phyloP scores from a whole-genome alignment of 1,140 invertebrate genomes.

The Atta colombica region DNA sequence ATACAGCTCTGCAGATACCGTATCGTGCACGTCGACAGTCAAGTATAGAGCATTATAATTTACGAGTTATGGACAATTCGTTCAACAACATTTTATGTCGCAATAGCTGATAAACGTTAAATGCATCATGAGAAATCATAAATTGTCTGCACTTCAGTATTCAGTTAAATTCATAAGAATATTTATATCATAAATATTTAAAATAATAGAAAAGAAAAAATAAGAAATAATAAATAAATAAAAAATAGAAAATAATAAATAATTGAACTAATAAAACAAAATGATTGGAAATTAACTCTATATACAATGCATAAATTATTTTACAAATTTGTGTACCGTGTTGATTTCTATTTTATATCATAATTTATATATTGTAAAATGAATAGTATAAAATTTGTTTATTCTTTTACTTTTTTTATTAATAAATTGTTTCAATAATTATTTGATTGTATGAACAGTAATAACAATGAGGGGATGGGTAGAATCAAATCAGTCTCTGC shows the following conservation, averaged over 20 bases:
- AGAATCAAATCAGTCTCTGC: too few species aligned
- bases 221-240: too few species aligned
- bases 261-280: too few species aligned
- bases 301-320: too few species aligned
- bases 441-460: neutral
- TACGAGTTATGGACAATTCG: slow-evolving; percentile 32
- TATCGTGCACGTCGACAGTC: neutral
- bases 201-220: too few species aligned
- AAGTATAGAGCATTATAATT: neutral
- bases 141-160: neutral
- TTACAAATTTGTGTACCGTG: too few species aligned
- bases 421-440: too few species aligned
- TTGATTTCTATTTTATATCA: too few species aligned
- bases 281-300: too few species aligned
- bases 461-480: too few species aligned
- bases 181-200: neutral
- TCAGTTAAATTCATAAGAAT: neutral
- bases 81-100: slow-evolving; percentile 25
- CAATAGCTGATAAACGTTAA: slow-evolving; percentile 1
- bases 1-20: neutral
- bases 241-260: too few species aligned
- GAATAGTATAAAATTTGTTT: neutral
- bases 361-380: neutral
- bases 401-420: too few species aligned
- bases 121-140: neutral